Conservation (phyloP, 2,888 invertebrate genomes). For the Hylaea fasciaria region DNA sequence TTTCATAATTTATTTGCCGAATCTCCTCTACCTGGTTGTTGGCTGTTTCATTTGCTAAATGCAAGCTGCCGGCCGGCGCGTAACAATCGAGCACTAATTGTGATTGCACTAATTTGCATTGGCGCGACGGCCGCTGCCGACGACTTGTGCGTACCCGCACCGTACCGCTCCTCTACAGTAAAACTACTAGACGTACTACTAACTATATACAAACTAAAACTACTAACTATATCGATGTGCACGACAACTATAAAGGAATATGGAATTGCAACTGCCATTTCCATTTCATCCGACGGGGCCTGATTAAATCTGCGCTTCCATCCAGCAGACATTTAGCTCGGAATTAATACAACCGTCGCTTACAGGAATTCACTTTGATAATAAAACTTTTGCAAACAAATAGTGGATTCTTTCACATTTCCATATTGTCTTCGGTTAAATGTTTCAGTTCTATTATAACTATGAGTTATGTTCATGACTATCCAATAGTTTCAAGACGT, state of each 20-base stretch:
- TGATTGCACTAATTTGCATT: slow-evolving; percentile 79
- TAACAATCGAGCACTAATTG: slow-evolving; percentile 78
- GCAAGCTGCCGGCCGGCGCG: slow-evolving; percentile 64
- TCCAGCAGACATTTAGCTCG: neutral
- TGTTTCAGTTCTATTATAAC: too few relatives aligned
- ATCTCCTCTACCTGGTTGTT: slow-evolving; percentile 67
- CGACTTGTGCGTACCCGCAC: slow-evolving; percentile 55
- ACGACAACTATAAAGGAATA: neutral
- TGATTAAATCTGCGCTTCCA: slow-evolving; percentile 12
- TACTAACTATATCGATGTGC: slow-evolving; percentile 6
- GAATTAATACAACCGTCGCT: slow-evolving; percentile 5
- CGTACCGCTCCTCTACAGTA: slow-evolving; percentile 49
- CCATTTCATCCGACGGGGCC: neutral
- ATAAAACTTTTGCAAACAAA: neutral
- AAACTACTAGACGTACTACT: slow-evolving; percentile 47
- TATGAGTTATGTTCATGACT: too few relatives aligned
- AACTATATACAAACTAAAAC: too few relatives aligned
- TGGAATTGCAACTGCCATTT: slow-evolving; percentile 11
- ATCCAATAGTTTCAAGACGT: too few relatives aligned
- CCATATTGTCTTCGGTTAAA: too few relatives aligned
- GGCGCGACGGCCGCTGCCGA: slow-evolving; percentile 51
- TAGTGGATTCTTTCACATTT: neutral
- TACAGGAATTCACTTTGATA: slow-evolving; percentile 4
- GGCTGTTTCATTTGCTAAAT: slow-evolving; percentile 74
- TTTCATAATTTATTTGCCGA: slow-evolving; percentile 68